Evolutionary conservation across 2,113 vertebrate species (phyloP).

Genomic region (Cyprinodon brontotheroides): DNA sequence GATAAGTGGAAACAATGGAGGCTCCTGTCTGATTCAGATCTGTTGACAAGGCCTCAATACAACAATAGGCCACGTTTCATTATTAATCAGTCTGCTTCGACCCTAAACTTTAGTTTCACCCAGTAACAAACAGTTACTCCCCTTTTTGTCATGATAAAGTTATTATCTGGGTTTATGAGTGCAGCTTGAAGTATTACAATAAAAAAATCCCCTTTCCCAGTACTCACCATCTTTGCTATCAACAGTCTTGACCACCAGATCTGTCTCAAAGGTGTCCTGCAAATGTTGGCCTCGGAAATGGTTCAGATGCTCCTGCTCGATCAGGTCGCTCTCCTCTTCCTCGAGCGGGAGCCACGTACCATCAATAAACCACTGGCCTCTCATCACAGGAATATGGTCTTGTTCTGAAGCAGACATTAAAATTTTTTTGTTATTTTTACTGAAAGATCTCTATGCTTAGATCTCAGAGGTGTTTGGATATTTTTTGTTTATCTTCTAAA

Average conservation of each 20-base stretch:
- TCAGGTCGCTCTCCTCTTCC: constrained; percentile 95
- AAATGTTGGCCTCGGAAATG: constrained; percentile 91
- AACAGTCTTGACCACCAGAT: constrained; percentile 86
- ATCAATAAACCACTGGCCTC: constrained; percentile 97
- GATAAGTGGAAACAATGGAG: constrained; percentile 39
- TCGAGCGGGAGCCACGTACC: constrained; percentile 96
- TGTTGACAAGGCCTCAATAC: not conserved
- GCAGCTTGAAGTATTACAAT: not conserved
- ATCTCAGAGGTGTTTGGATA: not conserved
- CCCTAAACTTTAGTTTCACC: too few relatives aligned
- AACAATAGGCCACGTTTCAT: constrained; percentile 2
- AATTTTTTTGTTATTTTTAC: not conserved
- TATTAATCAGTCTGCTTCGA: constrained; percentile 8
- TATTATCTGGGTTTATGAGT: constrained; percentile 7
- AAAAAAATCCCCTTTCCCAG: not conserved
- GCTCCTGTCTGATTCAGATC: constrained; percentile 38
- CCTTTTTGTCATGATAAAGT: not conserved
- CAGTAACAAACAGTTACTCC: not conserved
- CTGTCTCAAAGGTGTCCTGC: constrained; percentile 91
- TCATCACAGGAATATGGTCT: constrained; percentile 95
- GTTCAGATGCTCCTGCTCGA: constrained; percentile 91
- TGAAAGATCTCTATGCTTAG: not conserved
- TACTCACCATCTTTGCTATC: constrained; percentile 96
- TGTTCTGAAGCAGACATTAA: constrained; percentile 79
- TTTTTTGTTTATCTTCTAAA: not conserved